phyloP scores from a whole-genome alignment of 2,113 vertebrate genomes.

The Hemichromis elongatus region DNA sequence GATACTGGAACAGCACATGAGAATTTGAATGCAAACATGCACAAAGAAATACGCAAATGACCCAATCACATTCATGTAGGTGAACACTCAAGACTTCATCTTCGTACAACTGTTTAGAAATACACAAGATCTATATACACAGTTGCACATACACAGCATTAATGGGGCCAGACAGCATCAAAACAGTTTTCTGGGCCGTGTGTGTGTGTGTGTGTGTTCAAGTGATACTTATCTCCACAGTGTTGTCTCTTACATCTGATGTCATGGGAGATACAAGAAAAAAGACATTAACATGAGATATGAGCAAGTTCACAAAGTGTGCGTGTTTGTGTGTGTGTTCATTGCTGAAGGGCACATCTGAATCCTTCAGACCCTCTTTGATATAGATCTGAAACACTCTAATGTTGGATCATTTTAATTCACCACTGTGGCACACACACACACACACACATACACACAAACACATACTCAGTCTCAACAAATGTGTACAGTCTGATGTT shows the following conservation, averaged over 20 bases:
- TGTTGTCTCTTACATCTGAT: slow-evolving; percentile 17
- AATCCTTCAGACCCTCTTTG: slow-evolving; percentile 20
- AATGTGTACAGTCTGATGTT: background rate
- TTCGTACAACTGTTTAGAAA: background rate
- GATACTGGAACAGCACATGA: background rate
- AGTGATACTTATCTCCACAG: slow-evolving; percentile 1
- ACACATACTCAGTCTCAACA: background rate
- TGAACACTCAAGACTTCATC: background rate
- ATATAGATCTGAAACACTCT: slow-evolving; percentile 34
- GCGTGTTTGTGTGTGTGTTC: background rate
- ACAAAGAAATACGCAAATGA: background rate
- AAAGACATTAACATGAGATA: slow-evolving; percentile 31
- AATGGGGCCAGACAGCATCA: background rate
- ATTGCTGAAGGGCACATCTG: slow-evolving; percentile 25
- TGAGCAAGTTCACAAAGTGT: slow-evolving; percentile 9
- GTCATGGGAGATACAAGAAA: slow-evolving; percentile 6
- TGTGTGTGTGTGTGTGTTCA: background rate
- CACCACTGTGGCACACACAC: background rate
- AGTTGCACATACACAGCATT: background rate
- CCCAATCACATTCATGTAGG: background rate
- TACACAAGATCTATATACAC: background rate
- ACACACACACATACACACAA: background rate
- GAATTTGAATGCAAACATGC: background rate
- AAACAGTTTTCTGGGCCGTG: background rate
- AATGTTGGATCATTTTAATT: slow-evolving; percentile 11